phyloP scores from a whole-genome alignment of 2,888 invertebrate genomes.

The Cephus nigrinus region DNA sequence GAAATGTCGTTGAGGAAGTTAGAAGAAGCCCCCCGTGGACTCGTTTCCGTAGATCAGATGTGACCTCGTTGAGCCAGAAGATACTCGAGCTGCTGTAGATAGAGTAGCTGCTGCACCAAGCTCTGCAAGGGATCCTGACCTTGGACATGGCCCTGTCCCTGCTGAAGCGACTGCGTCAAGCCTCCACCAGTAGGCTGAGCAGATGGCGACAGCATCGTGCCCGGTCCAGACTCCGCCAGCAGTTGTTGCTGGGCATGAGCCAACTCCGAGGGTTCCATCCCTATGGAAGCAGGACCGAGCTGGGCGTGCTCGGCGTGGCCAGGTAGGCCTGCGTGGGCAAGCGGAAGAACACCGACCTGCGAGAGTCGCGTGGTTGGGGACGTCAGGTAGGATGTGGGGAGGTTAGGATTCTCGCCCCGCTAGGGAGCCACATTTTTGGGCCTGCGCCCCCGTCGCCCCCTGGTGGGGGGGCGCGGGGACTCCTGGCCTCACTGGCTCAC shows the following conservation, averaged over 20 bases:
- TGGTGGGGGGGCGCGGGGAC: conserved; percentile 67
- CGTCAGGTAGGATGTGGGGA: conserved; percentile 56
- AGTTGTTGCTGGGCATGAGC: conserved; percentile 51
- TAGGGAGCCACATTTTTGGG: conserved; percentile 67
- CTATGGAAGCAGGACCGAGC: conserved; percentile 43
- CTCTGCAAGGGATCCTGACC: conserved; percentile 62
- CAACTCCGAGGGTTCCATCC: conserved; percentile 53
- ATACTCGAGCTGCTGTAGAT: conserved; percentile 58
- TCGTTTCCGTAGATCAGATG: conserved; percentile 35
- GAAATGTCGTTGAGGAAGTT: background rate
- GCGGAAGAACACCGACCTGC: conserved; percentile 47
- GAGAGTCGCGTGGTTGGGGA: conserved; percentile 45
- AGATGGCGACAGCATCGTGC: conserved; percentile 41
- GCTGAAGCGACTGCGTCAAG: conserved; percentile 55
- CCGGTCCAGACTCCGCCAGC: conserved; percentile 41
- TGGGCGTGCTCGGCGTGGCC: conserved; percentile 42
- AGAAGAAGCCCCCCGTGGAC: background rate
- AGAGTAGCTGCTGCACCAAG: conserved; percentile 60
- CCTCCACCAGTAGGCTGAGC: conserved; percentile 52
- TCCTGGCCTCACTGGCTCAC: conserved; percentile 79
- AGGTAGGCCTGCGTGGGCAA: conserved; percentile 36
- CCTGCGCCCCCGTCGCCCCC: conserved; percentile 67
- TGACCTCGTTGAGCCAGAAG: conserved; percentile 60
- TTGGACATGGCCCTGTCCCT: conserved; percentile 42
- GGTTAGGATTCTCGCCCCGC: conserved; percentile 65